Percentiles rank a stretch among this genome's conserved stretches.
phyloP scores from a whole-genome alignment of 2,888 invertebrate genomes.

The Stramonita haemastoma region DNA sequence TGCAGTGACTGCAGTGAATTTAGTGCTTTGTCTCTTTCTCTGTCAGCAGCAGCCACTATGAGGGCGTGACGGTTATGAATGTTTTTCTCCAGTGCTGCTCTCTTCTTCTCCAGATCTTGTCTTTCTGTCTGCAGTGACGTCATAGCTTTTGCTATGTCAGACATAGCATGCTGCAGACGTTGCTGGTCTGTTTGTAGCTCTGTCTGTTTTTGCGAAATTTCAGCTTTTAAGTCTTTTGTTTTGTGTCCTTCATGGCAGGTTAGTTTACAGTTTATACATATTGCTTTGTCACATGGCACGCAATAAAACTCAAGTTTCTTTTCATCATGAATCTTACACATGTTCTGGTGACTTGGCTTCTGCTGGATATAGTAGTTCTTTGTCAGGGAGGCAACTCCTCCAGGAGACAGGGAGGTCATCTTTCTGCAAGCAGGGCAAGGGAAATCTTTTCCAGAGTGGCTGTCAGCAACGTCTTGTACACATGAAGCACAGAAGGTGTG shows the following conservation, averaged over 20 bases:
- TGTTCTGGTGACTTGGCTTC: neutral
- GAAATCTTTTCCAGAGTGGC: neutral
- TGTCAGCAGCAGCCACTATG: slow-evolving; percentile 12
- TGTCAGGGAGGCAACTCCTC: neutral
- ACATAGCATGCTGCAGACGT: neutral
- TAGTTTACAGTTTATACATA: neutral
- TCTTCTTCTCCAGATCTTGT: neutral
- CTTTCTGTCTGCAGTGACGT: neutral
- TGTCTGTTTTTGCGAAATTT: neutral
- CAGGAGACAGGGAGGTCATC: neutral
- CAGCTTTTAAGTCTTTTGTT: neutral
- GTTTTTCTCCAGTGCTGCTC: slow-evolving; percentile 8
- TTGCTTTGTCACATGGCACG: neutral
- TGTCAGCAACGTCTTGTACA: neutral
- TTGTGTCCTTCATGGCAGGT: neutral
- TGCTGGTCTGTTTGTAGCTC: neutral
- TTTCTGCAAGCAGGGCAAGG: neutral
- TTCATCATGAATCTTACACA: neutral
- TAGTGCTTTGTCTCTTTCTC: neutral
- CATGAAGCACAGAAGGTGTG: neutral
- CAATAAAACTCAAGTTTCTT: slow-evolving; percentile 12
- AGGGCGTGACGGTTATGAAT: neutral
- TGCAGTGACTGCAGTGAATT: neutral
- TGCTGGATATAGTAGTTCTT: neutral
- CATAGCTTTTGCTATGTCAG: neutral